Conservation (phyloP, 1,140 invertebrate genomes). For the Brachystomella parvula region DNA sequence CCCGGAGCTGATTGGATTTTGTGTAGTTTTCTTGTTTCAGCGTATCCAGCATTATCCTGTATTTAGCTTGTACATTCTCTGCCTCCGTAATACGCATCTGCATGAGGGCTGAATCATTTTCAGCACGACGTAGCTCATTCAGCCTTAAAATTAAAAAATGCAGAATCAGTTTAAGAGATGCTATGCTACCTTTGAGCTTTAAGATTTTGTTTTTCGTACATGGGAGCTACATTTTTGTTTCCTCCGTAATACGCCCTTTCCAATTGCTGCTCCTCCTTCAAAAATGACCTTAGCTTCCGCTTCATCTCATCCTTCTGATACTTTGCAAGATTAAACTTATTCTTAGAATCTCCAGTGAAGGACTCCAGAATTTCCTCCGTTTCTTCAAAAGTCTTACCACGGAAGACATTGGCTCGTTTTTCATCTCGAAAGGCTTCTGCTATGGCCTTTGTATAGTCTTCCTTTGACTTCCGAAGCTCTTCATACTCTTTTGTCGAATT, state of each 20-base stretch:
- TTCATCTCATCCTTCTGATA: not conserved
- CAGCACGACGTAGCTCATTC: constrained; percentile 27
- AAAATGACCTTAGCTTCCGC: not conserved
- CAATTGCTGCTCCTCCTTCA: not conserved
- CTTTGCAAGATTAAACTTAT: constrained; percentile 29
- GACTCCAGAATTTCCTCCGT: constrained; percentile 33
- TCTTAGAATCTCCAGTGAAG: constrained; percentile 28
- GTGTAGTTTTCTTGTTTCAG: constrained; percentile 33
- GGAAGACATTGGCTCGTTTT: constrained; percentile 28
- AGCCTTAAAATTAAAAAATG: constrained; percentile 19
- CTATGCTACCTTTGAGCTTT: not conserved
- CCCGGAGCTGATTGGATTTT: constrained; percentile 16
- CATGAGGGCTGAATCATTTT: constrained; percentile 31
- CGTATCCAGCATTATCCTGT: constrained; percentile 30
- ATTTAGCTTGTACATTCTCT: constrained; percentile 32
- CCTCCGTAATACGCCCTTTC: not conserved
- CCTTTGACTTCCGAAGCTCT: not conserved
- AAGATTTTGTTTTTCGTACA: not conserved
- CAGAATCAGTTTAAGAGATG: not conserved
- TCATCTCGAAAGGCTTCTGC: constrained; percentile 11
- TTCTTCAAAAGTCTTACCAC: constrained; percentile 26
- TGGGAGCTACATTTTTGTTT: not conserved
- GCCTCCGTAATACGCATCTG: constrained; percentile 36
- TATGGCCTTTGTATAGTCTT: constrained; percentile 23
- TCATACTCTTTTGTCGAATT: constrained; percentile 21